Evolutionary conservation across 2,888 invertebrate species (phyloP).

Genomic region (Magallana nippona): DNA sequence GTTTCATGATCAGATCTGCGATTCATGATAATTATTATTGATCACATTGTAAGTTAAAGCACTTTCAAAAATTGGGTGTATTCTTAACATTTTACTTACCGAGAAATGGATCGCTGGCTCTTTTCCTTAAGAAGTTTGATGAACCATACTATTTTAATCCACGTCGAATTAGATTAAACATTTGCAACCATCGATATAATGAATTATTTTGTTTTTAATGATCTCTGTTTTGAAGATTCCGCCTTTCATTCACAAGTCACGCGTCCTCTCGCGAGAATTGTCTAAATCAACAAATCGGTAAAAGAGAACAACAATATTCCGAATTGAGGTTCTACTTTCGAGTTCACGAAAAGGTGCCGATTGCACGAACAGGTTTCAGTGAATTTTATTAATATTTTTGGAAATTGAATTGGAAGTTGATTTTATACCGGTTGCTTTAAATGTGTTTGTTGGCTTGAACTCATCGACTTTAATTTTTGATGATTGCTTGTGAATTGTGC

Average conservation of each 20-base stretch:
- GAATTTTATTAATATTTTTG: too few relatives aligned
- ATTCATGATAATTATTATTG: too few relatives aligned
- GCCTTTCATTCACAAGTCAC: slow-evolving; percentile 37
- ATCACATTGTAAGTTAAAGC: too few relatives aligned
- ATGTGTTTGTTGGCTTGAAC: too few relatives aligned
- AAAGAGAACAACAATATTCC: background rate
- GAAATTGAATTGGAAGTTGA: too few relatives aligned
- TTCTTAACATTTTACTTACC: slow-evolving; percentile 10
- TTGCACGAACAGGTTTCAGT: too few relatives aligned
- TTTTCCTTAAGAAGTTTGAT: background rate
- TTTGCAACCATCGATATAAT: background rate
- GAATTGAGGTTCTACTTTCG: background rate
- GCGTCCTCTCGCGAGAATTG: slow-evolving; percentile 28
- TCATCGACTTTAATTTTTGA: background rate
- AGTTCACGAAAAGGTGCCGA: background rate
- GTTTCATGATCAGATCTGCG: too few relatives aligned
- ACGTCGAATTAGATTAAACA: background rate
- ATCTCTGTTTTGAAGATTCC: slow-evolving; percentile 10
- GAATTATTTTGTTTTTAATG: background rate
- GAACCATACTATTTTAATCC: background rate
- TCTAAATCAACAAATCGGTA: background rate
- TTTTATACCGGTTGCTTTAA: too few relatives aligned
- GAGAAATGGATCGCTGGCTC: background rate
- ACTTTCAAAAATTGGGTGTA: too few relatives aligned
- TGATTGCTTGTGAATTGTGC: too few relatives aligned